Percentiles rank a stretch among this genome's conserved stretches.
These are phyloP conservation scores for Microcaecilia unicolor DNA, from an alignment of 2,797 vertebrate genomes.

Conservation along the genomic window DNA sequence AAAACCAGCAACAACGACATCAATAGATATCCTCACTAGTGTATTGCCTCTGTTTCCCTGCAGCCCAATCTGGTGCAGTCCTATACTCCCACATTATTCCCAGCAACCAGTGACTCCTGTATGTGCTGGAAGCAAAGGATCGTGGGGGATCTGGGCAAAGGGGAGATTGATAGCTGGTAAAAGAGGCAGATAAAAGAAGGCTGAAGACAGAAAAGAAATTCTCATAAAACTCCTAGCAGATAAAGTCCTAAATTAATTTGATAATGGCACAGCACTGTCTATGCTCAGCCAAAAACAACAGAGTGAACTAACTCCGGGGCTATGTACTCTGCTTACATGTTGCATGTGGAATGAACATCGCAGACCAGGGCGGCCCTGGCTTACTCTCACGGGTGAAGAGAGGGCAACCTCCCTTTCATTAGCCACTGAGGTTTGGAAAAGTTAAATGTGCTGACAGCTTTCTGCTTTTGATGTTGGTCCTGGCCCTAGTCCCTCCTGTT, in stretches of 20 bases:
- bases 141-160: neutral
- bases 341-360: conserved; percentile 53
- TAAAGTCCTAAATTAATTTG: conserved; percentile 32
- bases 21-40: no score
- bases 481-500: conserved; percentile 51
- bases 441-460: conserved; percentile 61
- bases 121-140: no score
- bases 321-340: conserved; percentile 46
- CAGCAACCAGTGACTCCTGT: no score
- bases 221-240: conserved; percentile 35
- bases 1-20: no score
- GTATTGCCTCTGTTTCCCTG: no score
- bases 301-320: conserved; percentile 42
- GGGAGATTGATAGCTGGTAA: conserved; percentile 1
- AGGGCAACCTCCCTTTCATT: conserved; percentile 59
- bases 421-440: conserved; percentile 53
- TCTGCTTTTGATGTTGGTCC: conserved; percentile 57
- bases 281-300: conserved; percentile 50
- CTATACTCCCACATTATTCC: no score
- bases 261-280: conserved; percentile 37
- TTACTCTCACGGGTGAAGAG: conserved; percentile 45
- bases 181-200: conserved; percentile 18
- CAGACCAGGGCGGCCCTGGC: conserved; percentile 38
- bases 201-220: no score
- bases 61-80: accelerated